Base-by-base conservation (phyloP, 2,113 vertebrate genomes). In the Patagioenas fasciata region DNA sequence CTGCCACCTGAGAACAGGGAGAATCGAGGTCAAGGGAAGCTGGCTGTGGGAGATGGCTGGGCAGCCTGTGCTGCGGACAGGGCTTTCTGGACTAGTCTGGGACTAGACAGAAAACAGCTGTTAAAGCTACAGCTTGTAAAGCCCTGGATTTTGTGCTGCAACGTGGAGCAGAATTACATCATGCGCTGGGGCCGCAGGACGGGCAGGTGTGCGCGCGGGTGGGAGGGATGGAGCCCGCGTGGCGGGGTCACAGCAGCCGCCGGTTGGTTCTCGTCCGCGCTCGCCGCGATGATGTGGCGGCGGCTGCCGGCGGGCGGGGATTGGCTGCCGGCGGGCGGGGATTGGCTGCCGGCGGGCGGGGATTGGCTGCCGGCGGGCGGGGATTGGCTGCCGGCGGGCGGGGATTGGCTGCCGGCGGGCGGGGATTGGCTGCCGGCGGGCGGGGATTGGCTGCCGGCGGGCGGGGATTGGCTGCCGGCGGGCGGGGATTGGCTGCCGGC, bases 111-210 rank as follows among this genome's bases (percentile, higher is more conserved):
- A 60, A 53, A 92, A 44, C 75, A 71, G 80, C 4, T 44, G 79
- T 86, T 87, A 66, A 38, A 5, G 51, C 71, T 65, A 6, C 9
- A 61, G 26, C 6, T 13, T 24, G 77, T 11, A 54, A 9, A 61
- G 65, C 82, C 11, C 67, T 92, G 88, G 74, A 87, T 88, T 95
- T 84, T 65, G 94, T 94, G 91, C 96, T 97, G 97, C 97, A 97
- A 97, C 93, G 93, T 94, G 94, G 93, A 96, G 42, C 15, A 9
- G 32, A 58, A 8, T 97, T 97, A 96, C 96, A 96, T 97, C 97
- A 97, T 83, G 94, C 10, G 50, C 81, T 8, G 31, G 62, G 26
- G 0, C 56, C 8, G 54, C 66, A 5, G 32, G 15, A 4, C 6
- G 31, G 62, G 25, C 24, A 50, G 47, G 32, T 5, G 56, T 10